Base-by-base conservation (phyloP, 2,113 vertebrate genomes). In the Gracilinanus agilis region DNA sequence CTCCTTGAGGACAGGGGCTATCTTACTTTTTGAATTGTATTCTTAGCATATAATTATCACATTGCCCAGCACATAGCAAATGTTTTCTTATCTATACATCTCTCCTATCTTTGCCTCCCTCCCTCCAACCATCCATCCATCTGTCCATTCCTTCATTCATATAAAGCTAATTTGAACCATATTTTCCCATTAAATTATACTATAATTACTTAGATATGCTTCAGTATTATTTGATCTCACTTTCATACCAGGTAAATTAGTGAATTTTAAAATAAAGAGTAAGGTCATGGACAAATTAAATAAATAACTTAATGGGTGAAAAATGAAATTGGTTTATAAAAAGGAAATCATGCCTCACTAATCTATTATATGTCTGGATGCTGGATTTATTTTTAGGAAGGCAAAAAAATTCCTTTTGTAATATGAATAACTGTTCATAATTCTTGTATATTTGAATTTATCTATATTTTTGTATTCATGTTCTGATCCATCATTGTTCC, bases 111-210 rank as follows among this genome's bases (percentile, higher is more conserved):
- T 49, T 3, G 49, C 49, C 23, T 44, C 34, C 3, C 9, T 88
- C n/a, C 11, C 9, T 19, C 16, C 55, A 4, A 25, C 24, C 56
- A 27, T 67, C 58, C 58, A 3, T 34, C 58, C 58, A 13, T 58
- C 34, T 5, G 16, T 40, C n/a, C n/a, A 40, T 83, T 40, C 19
- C n/a, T 83, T 83, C n/a, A 83, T 40, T 83, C 44, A 44, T 49
- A 55, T 53, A 88, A 49, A 94, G 91, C 44, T 54, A 94, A 49
- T 0, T 55, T 92, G 75, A 95, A 40, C 94, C 40, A 54, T 54
- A 93, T 56, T 21, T 55, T 54, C 44, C 49, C 25, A 91, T 61
- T 34, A 95, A 95, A 24, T 90, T 90, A 92, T 88, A 75, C 54
- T 53, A 40, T 89, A 89, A 89, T 92, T 90, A 90, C 55, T 93